Base-by-base conservation (phyloP, 2,888 invertebrate species). In the Phlogophora meticulosa region DNA sequence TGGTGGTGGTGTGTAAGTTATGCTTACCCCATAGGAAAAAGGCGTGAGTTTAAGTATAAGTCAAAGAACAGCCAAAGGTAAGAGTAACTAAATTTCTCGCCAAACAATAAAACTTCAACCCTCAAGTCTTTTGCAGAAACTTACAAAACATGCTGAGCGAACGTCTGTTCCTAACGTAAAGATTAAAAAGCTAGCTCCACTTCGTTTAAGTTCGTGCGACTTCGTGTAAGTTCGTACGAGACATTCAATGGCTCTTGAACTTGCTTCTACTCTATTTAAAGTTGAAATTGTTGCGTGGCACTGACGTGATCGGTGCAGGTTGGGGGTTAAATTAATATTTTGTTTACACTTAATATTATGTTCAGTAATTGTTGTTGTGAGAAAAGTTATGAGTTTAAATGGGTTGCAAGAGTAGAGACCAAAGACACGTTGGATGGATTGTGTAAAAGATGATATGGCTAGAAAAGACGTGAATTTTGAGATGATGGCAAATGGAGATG, bases 201-300 rank as follows among this genome's bases (percentile, higher is more conserved):
- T 60, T 62, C 67, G 51, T 55, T 1, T 3, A 52, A 68, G 36
- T 70, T 70, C 62, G 51, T 34, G 38, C 36, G 32, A 62, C 48
- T 64, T 65, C 55, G 42, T 71, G 22, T 15, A 65, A 67, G 56
- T 72, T 73, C 57, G 61, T 74, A 36, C 61, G 22, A 60, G 48
- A 49, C 62, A 53, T 60, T 56, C 72, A 63, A 72, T 63, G 57
- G 43, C 48, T 49, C 46, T 43, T 15, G 17, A 76, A 79, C 63
- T 79, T 72, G 46, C 55, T 32, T 40, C 24, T 43, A 70, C 78
- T 76, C 72, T 79, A 84, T 86, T 84, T 82, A 79, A 82, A 85
- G 71, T 86, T 81, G 55, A 80, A 78, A 80, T 81, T 79, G 75
- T 78, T 67, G 63, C 65, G 76, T 70, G 76, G 43, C 48, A 56